phyloP scores from a whole-genome alignment of 1,140 invertebrate species.

The Pachyrhynchus sulphureomaculatus region DNA sequence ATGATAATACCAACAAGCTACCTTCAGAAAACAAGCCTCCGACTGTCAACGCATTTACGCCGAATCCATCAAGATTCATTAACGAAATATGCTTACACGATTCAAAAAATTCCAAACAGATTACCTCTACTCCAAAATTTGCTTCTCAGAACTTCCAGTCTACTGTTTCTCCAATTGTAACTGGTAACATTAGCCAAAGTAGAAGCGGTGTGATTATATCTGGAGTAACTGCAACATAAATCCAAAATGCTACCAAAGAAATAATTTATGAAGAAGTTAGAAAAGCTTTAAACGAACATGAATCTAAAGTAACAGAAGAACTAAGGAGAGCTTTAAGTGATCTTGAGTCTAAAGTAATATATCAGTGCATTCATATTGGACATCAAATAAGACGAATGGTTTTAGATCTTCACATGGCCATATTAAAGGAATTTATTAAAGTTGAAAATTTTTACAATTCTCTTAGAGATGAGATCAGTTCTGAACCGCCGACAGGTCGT shows the following conservation, averaged over 20 bases:
- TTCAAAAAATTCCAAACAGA: background rate
- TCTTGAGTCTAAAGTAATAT: constrained; percentile 22
- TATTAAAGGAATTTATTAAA: constrained; percentile 37
- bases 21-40: background rate
- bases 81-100: background rate
- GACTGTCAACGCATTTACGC: constrained; percentile 1
- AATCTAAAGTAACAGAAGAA: too few relatives aligned
- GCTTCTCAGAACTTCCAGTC: background rate
- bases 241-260: constrained; percentile 10
- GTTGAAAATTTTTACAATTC: constrained; percentile 28
- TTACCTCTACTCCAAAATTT: constrained; percentile 5
- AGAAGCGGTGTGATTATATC: background rate
- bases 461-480: constrained; percentile 21
- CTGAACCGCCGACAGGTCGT: background rate
- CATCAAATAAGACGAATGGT: constrained; percentile 25
- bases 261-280: constrained; percentile 15
- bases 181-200: background rate
- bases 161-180: constrained; percentile 13
- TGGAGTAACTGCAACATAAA: background rate
- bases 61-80: background rate
- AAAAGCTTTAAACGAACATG: too few relatives aligned
- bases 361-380: constrained; percentile 15
- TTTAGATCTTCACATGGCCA: constrained; percentile 34
- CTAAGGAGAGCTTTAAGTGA: constrained; percentile 19
- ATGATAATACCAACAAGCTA: background rate